Percentiles rank a stretch among this genome's conserved stretches.
Evolutionary conservation across 2,888 invertebrate species (phyloP).

Genomic region (Choreutis nemorana): DNA sequence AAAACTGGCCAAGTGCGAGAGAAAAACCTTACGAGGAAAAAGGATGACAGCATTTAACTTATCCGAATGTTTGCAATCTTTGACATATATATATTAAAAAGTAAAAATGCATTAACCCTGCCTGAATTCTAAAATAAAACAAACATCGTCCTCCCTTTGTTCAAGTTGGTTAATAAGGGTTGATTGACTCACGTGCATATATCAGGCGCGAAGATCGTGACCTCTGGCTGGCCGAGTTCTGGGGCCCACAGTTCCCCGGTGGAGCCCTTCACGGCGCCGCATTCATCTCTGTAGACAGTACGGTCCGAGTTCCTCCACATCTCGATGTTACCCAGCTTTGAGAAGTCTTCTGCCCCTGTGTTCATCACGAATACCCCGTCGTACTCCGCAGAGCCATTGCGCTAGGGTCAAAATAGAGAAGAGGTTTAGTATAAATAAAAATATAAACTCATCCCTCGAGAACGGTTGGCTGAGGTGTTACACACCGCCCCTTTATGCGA

Average conservation of each 20-base stretch:
- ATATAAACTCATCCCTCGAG: too few relatives aligned
- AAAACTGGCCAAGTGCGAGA: too few relatives aligned
- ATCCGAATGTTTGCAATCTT: not conserved
- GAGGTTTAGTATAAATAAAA: too few relatives aligned
- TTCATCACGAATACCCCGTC: slow-evolving; percentile 83
- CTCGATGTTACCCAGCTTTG: slow-evolving; percentile 72
- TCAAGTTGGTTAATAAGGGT: too few relatives aligned
- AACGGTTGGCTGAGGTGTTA: too few relatives aligned
- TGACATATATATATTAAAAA: too few relatives aligned
- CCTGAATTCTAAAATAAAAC: too few relatives aligned
- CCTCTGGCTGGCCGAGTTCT: slow-evolving; percentile 55
- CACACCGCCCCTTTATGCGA: too few relatives aligned
- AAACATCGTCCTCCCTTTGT: too few relatives aligned
- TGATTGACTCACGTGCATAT: slow-evolving; percentile 74
- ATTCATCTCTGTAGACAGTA: slow-evolving; percentile 68
- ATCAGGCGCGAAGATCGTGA: slow-evolving; percentile 78
- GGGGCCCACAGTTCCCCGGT: slow-evolving; percentile 86
- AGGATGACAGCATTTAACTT: not conserved
- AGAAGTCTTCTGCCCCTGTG: slow-evolving; percentile 73
- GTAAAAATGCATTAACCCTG: too few relatives aligned
- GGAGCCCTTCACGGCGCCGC: slow-evolving; percentile 75
- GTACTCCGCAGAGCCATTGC: slow-evolving; percentile 74
- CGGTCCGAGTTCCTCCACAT: slow-evolving; percentile 72
- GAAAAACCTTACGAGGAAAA: too few relatives aligned
- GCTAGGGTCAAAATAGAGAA: too few relatives aligned